Evolutionary conservation across 2,888 invertebrate genomes (phyloP).

Genomic region (Mechanitis messenoides): DNA sequence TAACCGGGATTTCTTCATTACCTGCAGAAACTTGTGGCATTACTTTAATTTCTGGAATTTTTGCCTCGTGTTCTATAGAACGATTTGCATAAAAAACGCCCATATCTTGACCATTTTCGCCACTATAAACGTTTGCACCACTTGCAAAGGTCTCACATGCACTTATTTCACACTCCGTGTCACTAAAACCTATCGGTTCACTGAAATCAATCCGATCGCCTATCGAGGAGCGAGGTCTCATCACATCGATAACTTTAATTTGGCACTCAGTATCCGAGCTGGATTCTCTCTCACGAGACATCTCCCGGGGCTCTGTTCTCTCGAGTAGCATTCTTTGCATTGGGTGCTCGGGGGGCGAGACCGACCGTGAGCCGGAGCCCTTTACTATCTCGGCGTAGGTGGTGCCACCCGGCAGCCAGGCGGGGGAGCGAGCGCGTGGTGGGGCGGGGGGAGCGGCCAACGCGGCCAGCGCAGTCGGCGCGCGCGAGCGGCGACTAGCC

Average conservation of each 20-base stretch:
- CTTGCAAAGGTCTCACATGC: conserved; percentile 56
- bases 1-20: conserved; percentile 23
- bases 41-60: conserved; percentile 30
- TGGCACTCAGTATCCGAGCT: conserved; percentile 32
- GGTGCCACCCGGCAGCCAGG: conserved; percentile 84
- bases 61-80: conserved; percentile 35
- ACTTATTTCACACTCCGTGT: conserved; percentile 53
- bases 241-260: conserved; percentile 42
- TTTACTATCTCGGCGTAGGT: conserved; percentile 88
- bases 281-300: conserved; percentile 22
- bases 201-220: conserved; percentile 40
- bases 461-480: conserved; percentile 77
- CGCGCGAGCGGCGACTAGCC: conserved; percentile 63
- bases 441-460: conserved; percentile 62
- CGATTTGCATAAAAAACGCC: conserved; percentile 34
- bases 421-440: conserved; percentile 80
- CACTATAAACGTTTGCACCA: conserved; percentile 42
- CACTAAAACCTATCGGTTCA: conserved; percentile 42
- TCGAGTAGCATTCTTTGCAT: conserved; percentile 35
- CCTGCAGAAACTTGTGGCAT: conserved; percentile 22
- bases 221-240: conserved; percentile 43
- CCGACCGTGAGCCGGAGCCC: conserved; percentile 71
- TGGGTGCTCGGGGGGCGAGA: conserved; percentile 47
- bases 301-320: conserved; percentile 24
- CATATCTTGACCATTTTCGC: conserved; percentile 31